Evolutionary conservation across 2,888 invertebrate genomes (phyloP).

Genomic region (Xestia xanthographa): DNA sequence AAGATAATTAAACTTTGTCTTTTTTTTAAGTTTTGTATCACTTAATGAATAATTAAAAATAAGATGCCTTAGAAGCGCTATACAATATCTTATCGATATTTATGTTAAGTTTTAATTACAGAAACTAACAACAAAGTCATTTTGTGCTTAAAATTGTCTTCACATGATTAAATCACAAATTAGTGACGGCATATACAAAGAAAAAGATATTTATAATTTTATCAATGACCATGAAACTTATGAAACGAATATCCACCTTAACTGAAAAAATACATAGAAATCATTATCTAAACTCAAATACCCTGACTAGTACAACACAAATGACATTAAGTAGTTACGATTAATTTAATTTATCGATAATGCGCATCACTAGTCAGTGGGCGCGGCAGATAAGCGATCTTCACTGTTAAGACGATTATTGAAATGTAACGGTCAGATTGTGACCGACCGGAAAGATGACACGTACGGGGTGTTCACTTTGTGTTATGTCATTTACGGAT

Average conservation of each 20-base stretch:
- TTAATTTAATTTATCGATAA: conserved; percentile 58
- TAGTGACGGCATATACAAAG: conserved; percentile 13
- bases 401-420: conserved; percentile 90
- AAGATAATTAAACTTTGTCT: background rate
- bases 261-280: background rate
- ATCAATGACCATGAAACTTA: conserved; percentile 31
- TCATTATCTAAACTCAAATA: conserved; percentile 14
- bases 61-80: background rate
- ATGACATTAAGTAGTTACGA: conserved; percentile 10
- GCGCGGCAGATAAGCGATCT: conserved; percentile 89
- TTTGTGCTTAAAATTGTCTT: too few relatives aligned
- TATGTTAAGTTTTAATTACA: background rate
- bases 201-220: conserved; percentile 8
- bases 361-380: conserved; percentile 81
- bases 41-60: too few relatives aligned
- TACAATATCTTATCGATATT: background rate
- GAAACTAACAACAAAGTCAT: too few relatives aligned
- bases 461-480: conserved; percentile 74
- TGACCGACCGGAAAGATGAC: conserved; percentile 87
- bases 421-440: conserved; percentile 91
- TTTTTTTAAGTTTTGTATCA: background rate
- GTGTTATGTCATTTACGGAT: background rate
- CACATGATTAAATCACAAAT: background rate
- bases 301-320: conserved; percentile 33
- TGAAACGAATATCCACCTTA: conserved; percentile 16